Evolutionary conservation across 1,140 invertebrate genomes (phyloP), one percentile per base, ranked within the genome.

Genomic region (Hycleus cichorii): DNA sequence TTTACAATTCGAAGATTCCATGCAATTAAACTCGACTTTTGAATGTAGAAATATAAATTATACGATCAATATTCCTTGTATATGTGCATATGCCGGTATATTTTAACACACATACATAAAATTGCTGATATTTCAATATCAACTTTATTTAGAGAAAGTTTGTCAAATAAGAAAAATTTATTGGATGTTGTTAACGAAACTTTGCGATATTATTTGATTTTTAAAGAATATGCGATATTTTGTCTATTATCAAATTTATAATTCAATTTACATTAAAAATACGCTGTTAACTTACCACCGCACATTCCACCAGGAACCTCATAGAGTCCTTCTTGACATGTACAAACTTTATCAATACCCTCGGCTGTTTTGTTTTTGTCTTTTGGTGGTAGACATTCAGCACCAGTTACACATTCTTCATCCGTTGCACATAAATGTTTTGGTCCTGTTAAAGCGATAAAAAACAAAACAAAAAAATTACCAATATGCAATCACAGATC

Each of bases 341-440:
- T 49, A 47, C 64, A 65, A 44, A 63, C 58, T 38, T 49, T 63
- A 11, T 62, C 11, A 2, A 50, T 48, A 50, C 27, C 47, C 39
- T 51, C 47, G 9, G 12, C 25, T 6, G 44, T 45, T 40, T 54
- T 59, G 49, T 40, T 60, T 12, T 47, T 60, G 24, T 54, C 43
- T 12, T 24, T 40, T n/a, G 26, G 10, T 11, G 39, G 38, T 39
- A 53, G n/a, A 53, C 68, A 69, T 12, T 58, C 50, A 3, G 68
- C 68, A 11, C 58, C 58, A 18, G 63, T 56, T 9, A 68, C 66
- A 48, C 68, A 69, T 38, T 69, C 65, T 7, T 63, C 64, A 39
- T 63, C 57, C 40, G 57, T 60, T 12, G 39, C 52, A 43, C 67
- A 69, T 40, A 67, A 58, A 56, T 69, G 67, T 26, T 63, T 66